phyloP scores from a whole-genome alignment of 2,113 vertebrate genomes.

The Leuciscus idus region DNA sequence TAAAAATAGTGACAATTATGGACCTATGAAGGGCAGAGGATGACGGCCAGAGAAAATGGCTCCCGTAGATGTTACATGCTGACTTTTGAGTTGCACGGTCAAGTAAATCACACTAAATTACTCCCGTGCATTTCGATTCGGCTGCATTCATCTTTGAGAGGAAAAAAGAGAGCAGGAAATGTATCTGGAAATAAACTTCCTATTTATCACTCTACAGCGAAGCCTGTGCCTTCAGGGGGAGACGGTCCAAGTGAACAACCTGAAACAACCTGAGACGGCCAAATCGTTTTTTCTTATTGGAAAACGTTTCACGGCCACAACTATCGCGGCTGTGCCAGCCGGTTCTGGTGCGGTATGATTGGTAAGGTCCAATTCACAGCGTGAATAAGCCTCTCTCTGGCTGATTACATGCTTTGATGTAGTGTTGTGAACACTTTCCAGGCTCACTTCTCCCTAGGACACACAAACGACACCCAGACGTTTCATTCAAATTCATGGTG shows the following conservation, averaged over 20 bases:
- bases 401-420: constrained; percentile 54
- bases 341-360: constrained; percentile 41
- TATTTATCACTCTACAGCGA: constrained; percentile 42
- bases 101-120: constrained; percentile 35
- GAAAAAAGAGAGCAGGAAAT: constrained; percentile 33
- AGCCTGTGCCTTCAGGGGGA: constrained; percentile 25
- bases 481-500: constrained; percentile 57
- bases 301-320: constrained; percentile 35
- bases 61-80: background rate
- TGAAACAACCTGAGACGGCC: constrained; percentile 23
- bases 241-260: constrained; percentile 22
- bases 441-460: constrained; percentile 39
- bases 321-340: constrained; percentile 43
- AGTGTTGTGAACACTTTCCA: constrained; percentile 38
- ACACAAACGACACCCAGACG: constrained; percentile 45
- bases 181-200: constrained; percentile 46
- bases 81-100: constrained; percentile 31
- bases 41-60: background rate
- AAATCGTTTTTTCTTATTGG: constrained; percentile 44
- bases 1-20: constrained; percentile 49
- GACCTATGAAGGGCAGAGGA: constrained; percentile 20
- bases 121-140: constrained; percentile 29
- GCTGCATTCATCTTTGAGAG: constrained; percentile 47
- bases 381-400: constrained; percentile 50
- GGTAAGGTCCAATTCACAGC: constrained; percentile 54